Percentiles rank a stretch among this genome's conserved stretches.
Conservation (phyloP, 1,140 invertebrate species). For the Babylonia areolata region DNA sequence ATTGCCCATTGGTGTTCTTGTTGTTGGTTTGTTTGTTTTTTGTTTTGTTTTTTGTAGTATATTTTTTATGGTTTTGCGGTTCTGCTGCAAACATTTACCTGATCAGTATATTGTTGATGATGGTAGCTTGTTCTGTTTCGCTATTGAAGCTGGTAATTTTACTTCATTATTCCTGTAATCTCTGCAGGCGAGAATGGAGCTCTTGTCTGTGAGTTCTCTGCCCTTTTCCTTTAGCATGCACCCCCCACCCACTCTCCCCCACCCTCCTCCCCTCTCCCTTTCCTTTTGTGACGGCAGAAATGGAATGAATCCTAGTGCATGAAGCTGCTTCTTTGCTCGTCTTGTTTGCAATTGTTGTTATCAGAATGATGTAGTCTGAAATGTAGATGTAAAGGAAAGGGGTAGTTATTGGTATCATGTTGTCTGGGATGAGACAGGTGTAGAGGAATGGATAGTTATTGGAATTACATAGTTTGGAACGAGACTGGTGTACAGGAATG, state of each 20-base stretch:
- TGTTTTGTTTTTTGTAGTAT: neutral
- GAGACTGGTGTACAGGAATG: too few relatives aligned
- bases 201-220: conserved; percentile 46
- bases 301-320: neutral
- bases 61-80: too few relatives aligned
- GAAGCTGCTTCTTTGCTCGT: neutral
- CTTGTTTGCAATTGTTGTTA: neutral
- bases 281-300: neutral
- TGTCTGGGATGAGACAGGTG: too few relatives aligned
- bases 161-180: neutral
- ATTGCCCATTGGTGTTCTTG: too few relatives aligned
- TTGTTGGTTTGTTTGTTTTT: neutral
- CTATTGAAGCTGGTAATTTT: conserved; percentile 7
- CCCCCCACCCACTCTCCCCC: neutral
- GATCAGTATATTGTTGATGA: neutral
- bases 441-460: too few relatives aligned
- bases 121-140: conserved; percentile 5
- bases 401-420: too few relatives aligned
- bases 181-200: conserved; percentile 48
- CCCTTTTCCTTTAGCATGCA: conserved; percentile 15
- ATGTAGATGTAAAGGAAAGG: too few relatives aligned
- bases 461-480: too few relatives aligned
- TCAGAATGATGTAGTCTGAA: neutral
- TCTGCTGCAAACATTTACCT: too few relatives aligned
- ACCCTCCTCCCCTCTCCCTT: neutral